Evolutionary conservation across 2,888 invertebrate species (phyloP).

Genomic region (Latheticus oryzae): DNA sequence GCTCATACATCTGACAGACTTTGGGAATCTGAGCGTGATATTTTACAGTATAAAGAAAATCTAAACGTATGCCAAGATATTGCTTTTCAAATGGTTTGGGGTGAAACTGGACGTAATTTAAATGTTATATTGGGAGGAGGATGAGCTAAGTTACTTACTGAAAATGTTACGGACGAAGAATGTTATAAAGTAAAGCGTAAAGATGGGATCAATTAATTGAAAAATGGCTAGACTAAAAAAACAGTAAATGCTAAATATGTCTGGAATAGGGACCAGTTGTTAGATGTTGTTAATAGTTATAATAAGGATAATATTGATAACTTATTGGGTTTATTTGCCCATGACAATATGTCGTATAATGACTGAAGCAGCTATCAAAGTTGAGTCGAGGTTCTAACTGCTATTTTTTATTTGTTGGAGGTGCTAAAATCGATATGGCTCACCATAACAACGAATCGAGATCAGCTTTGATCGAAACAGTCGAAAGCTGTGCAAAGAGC

Average conservation of each 20-base stretch:
- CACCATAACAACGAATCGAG: conserved; percentile 78
- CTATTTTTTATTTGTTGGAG: conserved; percentile 83
- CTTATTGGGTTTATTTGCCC: conserved; percentile 54
- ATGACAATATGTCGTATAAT: conserved; percentile 72
- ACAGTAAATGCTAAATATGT: conserved; percentile 68
- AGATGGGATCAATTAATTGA: conserved; percentile 76
- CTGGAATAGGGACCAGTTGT: conserved; percentile 70
- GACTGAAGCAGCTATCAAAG: conserved; percentile 80
- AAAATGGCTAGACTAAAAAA: conserved; percentile 73
- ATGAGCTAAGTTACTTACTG: conserved; percentile 73
- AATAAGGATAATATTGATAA: conserved; percentile 72
- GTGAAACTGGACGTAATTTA: conserved; percentile 74
- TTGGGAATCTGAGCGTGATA: conserved; percentile 78
- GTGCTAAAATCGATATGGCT: conserved; percentile 81
- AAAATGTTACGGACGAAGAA: conserved; percentile 66
- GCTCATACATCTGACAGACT: conserved; percentile 78
- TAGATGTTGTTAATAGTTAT: no score
- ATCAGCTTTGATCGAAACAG: conserved; percentile 81
- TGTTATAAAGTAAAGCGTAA: conserved; percentile 69
- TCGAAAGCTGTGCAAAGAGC: conserved; percentile 71
- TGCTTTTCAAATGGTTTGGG: conserved; percentile 76
- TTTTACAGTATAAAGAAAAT: conserved; percentile 67
- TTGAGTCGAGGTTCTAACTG: conserved; percentile 75
- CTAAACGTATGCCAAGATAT: conserved; percentile 73
- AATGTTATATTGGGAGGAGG: conserved; percentile 86